Conservation (phyloP, 1,140 invertebrate species). For the Calliopsis andreniformis region DNA sequence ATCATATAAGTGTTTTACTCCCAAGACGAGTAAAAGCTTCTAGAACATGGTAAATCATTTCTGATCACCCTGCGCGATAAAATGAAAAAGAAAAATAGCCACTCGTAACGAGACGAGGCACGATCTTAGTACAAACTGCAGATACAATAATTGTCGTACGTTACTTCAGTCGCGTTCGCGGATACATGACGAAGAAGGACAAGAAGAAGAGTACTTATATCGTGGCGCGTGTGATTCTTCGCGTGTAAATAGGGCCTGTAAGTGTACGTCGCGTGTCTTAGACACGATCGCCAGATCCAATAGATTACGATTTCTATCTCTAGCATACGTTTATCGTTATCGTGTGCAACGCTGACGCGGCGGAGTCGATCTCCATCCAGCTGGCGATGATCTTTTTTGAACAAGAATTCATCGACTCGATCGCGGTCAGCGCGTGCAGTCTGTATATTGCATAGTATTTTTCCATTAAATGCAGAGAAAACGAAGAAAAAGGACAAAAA, state of each 20-base stretch:
- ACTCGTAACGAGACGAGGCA: neutral
- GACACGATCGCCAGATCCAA: neutral
- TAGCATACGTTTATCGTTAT: constrained; percentile 4
- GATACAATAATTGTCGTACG: constrained; percentile 18
- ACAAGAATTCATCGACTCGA: neutral
- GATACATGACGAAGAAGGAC: neutral
- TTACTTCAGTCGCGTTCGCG: neutral
- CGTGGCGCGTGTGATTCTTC: neutral
- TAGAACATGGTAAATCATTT: too few species aligned
- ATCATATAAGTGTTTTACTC: too few species aligned
- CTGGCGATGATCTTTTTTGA: neutral
- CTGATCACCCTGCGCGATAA: too few species aligned
- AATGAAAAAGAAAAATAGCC: neutral
- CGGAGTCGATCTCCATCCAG: too few species aligned
- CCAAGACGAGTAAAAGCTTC: too few species aligned
- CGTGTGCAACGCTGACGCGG: neutral
- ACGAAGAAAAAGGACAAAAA: neutral
- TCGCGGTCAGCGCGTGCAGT: constrained; percentile 7
- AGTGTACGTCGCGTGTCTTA: neutral
- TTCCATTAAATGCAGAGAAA: constrained; percentile 48
- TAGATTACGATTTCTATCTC: constrained; percentile 12
- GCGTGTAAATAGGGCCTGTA: constrained; percentile 22
- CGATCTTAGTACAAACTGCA: constrained; percentile 40
- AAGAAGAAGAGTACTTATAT: constrained; percentile 17
- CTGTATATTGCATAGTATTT: constrained; percentile 60